Evolutionary conservation across 2,113 vertebrate genomes (phyloP), one percentile per base, ranked within the genome.

Genomic region (Lycocorax pyrrhopterus): DNA sequence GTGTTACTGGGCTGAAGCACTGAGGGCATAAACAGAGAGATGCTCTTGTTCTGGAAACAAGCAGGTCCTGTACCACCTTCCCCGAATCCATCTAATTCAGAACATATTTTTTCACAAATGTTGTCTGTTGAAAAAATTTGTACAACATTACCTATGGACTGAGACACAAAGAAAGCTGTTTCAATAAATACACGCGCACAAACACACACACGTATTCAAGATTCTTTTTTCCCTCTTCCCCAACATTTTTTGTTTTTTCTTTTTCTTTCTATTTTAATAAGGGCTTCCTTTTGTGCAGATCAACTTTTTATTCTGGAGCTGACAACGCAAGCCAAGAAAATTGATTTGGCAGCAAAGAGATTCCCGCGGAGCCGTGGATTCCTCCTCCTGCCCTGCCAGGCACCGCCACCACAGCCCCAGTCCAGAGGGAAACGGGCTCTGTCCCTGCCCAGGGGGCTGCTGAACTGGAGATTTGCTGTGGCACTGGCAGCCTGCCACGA

Each of bases 361-460:
- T 78, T 74, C 35, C 37, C 0, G 0, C 1, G 2, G 37, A 66
- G 43, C 15, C 2, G 1, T 26, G 67, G 59, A n/a, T 47, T 71
- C 41, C 7, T 11, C 46, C 49, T 75, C 29, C 39, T n/a, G 22
- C 20, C 3, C 15, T 58, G 37, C 43, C 78, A 35, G 62, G 12
- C 41, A 67, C 18, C 1, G 4, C 5, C 56, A 47, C 33, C 33
- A 3, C 0, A 0, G 6, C 23, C 35, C 39, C 33, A 73, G 2
- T 14, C 4, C 4, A 32, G 30, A 49, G 22, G 32, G 15, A 35
- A 76, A 9, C 3, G 16, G 29, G 12, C 17, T 25, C 53, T 69
- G 10, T 29, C 26, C 21, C 3, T 6, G 12, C 21, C 22, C 5
- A 13, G 6, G n/a, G 18, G 16, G 25, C 32, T 56, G 37, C 67